Percentiles rank a stretch among this genome's conserved stretches.
These are phyloP conservation scores for Tachysurus vachellii DNA, from an alignment of 2,113 vertebrate species.

Conservation along the genomic window DNA sequence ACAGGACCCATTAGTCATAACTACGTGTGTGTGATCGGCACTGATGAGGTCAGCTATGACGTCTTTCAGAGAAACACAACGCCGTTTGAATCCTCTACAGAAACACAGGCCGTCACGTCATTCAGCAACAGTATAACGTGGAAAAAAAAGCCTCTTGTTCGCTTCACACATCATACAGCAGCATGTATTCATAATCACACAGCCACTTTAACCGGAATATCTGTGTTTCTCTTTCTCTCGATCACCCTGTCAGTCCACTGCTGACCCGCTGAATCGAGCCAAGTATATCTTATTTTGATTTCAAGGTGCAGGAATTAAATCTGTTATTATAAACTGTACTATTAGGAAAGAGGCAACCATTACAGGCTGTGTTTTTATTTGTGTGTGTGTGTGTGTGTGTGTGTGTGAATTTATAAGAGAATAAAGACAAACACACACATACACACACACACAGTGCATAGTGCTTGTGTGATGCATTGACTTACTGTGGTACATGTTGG, in stretches of 20 bases:
- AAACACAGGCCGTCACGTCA: neutral
- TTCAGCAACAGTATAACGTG: neutral
- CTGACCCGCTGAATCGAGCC: neutral
- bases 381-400: neutral
- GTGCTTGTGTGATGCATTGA: slow-evolving; percentile 5
- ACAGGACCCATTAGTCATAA: neutral
- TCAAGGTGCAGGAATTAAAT: neutral
- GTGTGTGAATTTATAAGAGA: neutral
- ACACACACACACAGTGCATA: neutral
- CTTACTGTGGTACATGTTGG: slow-evolving; percentile 8
- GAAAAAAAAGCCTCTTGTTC: neutral
- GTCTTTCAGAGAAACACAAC: neutral
- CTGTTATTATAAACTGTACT: neutral
- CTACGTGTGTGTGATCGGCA: neutral
- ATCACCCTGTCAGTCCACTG: neutral
- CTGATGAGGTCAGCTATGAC: slow-evolving; percentile 13
- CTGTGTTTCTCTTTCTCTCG: neutral
- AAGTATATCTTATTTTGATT: neutral
- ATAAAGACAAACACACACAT: neutral
- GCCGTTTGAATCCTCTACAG: neutral
- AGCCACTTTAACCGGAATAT: neutral
- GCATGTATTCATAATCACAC: slow-evolving; percentile 7
- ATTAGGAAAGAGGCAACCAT: neutral
- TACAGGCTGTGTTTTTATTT: neutral
- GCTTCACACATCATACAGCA: neutral